Evolutionary conservation across 2,797 vertebrate genomes (phyloP).

Genomic region (Pangasius macronema): DNA sequence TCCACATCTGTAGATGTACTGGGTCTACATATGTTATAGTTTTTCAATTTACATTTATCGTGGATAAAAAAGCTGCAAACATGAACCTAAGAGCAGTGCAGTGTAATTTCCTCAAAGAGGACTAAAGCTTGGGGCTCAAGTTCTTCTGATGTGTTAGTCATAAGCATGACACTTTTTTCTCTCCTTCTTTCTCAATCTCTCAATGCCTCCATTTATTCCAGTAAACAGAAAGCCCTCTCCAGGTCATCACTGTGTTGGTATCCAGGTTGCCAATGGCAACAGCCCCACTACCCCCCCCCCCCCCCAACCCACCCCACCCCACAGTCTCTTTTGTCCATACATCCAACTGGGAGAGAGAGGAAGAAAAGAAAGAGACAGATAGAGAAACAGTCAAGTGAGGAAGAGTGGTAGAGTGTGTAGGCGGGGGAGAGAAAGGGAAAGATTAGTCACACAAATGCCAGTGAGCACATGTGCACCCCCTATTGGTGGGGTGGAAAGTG

Average conservation of each 20-base stretch:
- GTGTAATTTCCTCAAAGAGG: not conserved
- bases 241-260: conserved; percentile 71
- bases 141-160: conserved; percentile 55
- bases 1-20: not conserved
- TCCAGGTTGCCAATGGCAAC: conserved; percentile 70
- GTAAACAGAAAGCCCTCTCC: conserved; percentile 57
- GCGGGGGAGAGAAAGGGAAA: conserved; percentile 66
- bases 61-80: not conserved
- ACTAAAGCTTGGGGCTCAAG: conserved; percentile 25
- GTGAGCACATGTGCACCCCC: conserved; percentile 79
- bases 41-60: conserved; percentile 2
- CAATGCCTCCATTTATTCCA: conserved; percentile 73
- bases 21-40: not conserved
- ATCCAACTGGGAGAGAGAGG: conserved; percentile 37
- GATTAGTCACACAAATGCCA: conserved; percentile 80
- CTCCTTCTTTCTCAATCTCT: conserved; percentile 61
- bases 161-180: conserved; percentile 47
- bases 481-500: conserved; percentile 74
- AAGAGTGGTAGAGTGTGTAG: conserved; percentile 50
- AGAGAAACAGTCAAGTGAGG: conserved; percentile 34
- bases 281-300: conserved; percentile 59
- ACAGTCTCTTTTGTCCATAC: conserved; percentile 64
- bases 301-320: conserved; percentile 65
- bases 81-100: not conserved
- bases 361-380: conserved; percentile 36